phyloP scores from a whole-genome alignment of 2,797 vertebrate genomes.

The Semotilus atromaculatus region DNA sequence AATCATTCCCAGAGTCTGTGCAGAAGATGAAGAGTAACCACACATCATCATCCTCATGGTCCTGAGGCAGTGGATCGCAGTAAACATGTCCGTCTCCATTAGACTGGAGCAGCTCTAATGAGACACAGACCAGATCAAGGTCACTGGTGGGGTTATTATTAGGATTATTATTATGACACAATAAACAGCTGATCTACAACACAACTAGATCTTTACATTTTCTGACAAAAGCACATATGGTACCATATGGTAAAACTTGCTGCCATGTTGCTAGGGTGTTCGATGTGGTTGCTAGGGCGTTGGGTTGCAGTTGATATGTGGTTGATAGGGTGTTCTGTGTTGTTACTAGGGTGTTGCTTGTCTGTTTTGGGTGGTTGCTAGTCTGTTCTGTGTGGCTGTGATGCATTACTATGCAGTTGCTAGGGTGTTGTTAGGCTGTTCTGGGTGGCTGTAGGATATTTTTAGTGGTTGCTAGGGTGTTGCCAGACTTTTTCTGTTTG shows the following conservation, averaged over 20 bases:
- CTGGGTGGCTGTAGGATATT: background rate
- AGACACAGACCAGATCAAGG: slow-evolving; percentile 28
- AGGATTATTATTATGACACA: background rate
- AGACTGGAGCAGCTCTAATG: slow-evolving; percentile 67
- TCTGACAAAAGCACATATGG: background rate
- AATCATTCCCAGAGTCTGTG: background rate
- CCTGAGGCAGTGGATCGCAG: slow-evolving; percentile 19
- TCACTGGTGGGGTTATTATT: background rate
- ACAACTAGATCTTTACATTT: background rate
- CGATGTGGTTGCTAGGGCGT: background rate
- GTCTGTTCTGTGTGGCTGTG: background rate
- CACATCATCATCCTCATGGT: background rate
- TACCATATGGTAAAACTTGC: background rate
- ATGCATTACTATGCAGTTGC: too few species aligned
- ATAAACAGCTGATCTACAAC: slow-evolving; percentile 23
- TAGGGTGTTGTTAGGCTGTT: background rate
- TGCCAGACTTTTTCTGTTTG: background rate
- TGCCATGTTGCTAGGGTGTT: background rate
- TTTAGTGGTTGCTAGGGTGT: background rate
- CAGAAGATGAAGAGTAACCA: background rate
- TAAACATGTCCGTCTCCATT: slow-evolving; percentile 68
- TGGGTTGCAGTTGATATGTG: too few species aligned
- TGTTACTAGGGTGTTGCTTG: background rate
- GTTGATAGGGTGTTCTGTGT: background rate
- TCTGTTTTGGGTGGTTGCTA: background rate